phyloP scores from a whole-genome alignment of 2,113 vertebrate genomes.

The Aphyosemion australe region DNA sequence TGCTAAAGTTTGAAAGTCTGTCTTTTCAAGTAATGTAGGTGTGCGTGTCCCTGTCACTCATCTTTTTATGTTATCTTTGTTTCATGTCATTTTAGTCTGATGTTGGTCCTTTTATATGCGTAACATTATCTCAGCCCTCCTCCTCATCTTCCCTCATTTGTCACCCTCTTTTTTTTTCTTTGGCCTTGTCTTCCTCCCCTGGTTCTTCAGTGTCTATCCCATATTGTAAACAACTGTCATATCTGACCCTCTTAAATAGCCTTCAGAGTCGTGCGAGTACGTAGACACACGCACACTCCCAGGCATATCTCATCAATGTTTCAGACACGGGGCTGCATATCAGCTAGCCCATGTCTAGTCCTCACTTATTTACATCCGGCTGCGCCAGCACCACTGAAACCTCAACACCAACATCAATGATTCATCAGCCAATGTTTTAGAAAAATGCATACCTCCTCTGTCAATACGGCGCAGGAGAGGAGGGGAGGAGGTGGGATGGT shows the following conservation, averaged over 20 bases:
- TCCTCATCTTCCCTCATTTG: conserved; percentile 5
- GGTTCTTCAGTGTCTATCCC: conserved; percentile 49
- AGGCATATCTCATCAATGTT: conserved; percentile 75
- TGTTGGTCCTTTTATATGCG: conserved; percentile 35
- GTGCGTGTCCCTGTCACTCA: neutral
- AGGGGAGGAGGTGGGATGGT: conserved; percentile 14
- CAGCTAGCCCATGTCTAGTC: conserved; percentile 66
- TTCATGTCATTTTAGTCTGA: conserved; percentile 31
- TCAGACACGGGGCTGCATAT: conserved; percentile 70
- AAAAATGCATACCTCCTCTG: conserved; percentile 70
- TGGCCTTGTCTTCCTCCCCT: conserved; percentile 11
- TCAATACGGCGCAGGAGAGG: conserved; percentile 57
- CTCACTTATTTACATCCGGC: conserved; percentile 81
- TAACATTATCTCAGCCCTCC: conserved; percentile 38
- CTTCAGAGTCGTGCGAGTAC: conserved; percentile 48
- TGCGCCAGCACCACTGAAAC: conserved; percentile 73
- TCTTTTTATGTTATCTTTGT: conserved; percentile 32
- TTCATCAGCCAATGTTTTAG: conserved; percentile 78
- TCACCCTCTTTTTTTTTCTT: conserved; percentile 10
- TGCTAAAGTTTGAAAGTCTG: too few relatives aligned
- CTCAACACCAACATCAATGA: conserved; percentile 77
- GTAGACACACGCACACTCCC: conserved; percentile 17
- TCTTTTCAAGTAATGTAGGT: neutral
- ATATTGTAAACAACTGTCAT: conserved; percentile 77
- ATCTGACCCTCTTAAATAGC: conserved; percentile 72